These are phyloP conservation scores for Cryptus viduatorius DNA, from an alignment of 2,888 invertebrate species.

Conservation along the genomic window DNA sequence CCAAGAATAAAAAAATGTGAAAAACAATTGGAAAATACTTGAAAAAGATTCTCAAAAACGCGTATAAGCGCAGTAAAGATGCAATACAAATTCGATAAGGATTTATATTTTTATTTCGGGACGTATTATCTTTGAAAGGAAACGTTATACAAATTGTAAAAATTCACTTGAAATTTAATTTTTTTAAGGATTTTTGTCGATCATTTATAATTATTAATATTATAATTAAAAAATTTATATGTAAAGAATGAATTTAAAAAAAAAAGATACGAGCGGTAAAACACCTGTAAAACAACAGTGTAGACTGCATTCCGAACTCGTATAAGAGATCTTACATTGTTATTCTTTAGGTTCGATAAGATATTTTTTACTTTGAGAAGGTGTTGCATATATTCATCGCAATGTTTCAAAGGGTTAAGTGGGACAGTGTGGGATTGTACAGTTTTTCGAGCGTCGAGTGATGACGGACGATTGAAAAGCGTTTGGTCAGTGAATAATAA, in stretches of 20 bases:
- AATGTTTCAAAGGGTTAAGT: background rate
- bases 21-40: background rate
- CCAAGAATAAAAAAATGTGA: background rate
- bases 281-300: background rate
- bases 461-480: conserved; percentile 19
- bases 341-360: background rate
- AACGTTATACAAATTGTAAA: no score
- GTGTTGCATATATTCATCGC: background rate
- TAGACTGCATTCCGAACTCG: background rate
- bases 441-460: conserved; percentile 1
- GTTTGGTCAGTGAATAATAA: conserved; percentile 36
- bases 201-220: no score
- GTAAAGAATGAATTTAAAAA: no score
- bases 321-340: background rate
- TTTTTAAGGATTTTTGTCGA: no score
- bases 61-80: background rate
- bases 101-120: background rate
- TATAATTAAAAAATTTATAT: no score
- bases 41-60: background rate
- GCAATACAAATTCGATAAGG: background rate
- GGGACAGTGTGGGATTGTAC: background rate
- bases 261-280: background rate
- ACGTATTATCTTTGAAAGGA: no score
- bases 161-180: no score
- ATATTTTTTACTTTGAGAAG: background rate